Evolutionary conservation across 1,140 invertebrate genomes (phyloP), one percentile per base, ranked within the genome.

Genomic region (Venustaconcha ellipsiformis): DNA sequence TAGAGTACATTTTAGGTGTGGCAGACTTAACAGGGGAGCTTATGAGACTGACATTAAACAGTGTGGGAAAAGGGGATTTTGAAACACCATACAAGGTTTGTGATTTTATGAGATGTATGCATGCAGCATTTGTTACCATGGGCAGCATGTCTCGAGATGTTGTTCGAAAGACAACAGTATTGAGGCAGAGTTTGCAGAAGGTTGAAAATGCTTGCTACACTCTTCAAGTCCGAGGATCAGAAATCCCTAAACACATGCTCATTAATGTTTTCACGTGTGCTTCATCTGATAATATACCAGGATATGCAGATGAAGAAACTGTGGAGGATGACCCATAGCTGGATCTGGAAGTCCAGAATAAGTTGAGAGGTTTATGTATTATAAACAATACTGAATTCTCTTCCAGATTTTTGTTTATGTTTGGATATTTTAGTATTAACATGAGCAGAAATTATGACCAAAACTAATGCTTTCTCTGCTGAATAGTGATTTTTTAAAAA

Each of bases 11-110:
- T 80, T 88, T 97, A n/a, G 96, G 96, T 1, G 88, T 97, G 60
- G 94, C 94, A 13, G 96, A 98, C 90, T 90, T 97, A 14, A 96
- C 95, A 8, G 96, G 96, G 1, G 96, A 98, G 88, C 86, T 97
- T 30, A 97, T 97, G 96, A 92, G 96, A 72, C 93, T 94, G 80
- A 95, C 95, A 73, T 96, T 97, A 12, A 96, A 95, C 83, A 94
- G 93, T 82, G 92, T 97, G 56, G 93, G 94, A 0, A 92, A 91
- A 75, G 95, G 95, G 0, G 93, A 96, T 81, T 92, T 94, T n/a
- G 92, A 93, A 23, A 93, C 93, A 67, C 95, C 95, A 82, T 93
- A 93, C 84, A 89, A 94, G 70, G 92, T 94, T 8, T 95, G 94
- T 85, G 92, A 92, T 68, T 93, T 94, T 81, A 92, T 96, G 8